Evolutionary conservation across 2,888 invertebrate genomes (phyloP), one percentile per base, ranked within the genome.

Genomic region (Argyresthia albistria): DNA sequence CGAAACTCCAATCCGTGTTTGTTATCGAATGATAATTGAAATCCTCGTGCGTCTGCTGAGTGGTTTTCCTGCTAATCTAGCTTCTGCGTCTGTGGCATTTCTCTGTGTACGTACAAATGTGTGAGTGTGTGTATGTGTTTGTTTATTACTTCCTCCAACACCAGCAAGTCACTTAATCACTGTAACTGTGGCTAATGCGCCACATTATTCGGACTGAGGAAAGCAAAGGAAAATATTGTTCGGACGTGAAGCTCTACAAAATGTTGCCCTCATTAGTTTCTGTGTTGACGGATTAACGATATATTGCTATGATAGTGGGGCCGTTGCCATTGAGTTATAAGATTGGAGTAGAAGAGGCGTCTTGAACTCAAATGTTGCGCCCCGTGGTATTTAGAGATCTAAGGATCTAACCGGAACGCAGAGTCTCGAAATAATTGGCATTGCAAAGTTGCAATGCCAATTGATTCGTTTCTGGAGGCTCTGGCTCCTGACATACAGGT

Each of bases 141-240:
- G 70, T 73, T 74, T 76, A 79, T 73, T 71, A 74, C 76, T 73
- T 70, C 69, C 72, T 67, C 67, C 65, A 64, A 66, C 70, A 70
- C 67, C 66, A 67, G 69, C 68, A 56, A 76, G 71, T 75, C 82
- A 71, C 72, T 83, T 83, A 82, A 84, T 84, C 83, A 82, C 78
- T 81, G 83, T 82, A 75, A 81, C 83, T 80, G 78, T 63, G 69
- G 74, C 81, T 82, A 83, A 83, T 83, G 81, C 66, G 68, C 59
- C 64, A 75, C 82, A 83, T 83, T 83, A 83, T 80, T 83, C 75
- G 61, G 71, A 67, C 61, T 66, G 72, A 77, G 79, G 78, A 78
- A 81, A 80, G 72, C 75, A 65, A 63, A 47, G 62, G 64, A 16
- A 79, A 79, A 78, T 80, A 80, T 79, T 65, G 70, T 61, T 60